Conservation (phyloP, 2,797 vertebrate genomes). For the Diglossa cyanea region DNA sequence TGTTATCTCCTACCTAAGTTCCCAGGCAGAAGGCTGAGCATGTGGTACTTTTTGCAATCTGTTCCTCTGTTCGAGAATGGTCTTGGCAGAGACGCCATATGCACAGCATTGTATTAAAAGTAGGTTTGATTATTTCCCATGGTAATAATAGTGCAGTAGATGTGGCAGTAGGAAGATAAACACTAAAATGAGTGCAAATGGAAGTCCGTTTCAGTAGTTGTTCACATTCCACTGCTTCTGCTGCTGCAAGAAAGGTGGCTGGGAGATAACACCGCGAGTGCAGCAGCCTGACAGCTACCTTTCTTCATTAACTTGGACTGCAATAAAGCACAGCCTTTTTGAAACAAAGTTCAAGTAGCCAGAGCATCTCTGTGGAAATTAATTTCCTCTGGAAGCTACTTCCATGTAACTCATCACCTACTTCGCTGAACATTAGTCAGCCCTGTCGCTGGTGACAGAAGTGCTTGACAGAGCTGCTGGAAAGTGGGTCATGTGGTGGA, state of each 20-base stretch:
- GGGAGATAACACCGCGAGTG: not conserved
- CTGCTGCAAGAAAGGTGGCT: not conserved
- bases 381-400: conserved; percentile 48
- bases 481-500: conserved; percentile 41
- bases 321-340: conserved; percentile 36
- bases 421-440: conserved; percentile 29
- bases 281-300: conserved; percentile 9
- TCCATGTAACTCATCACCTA: conserved; percentile 24
- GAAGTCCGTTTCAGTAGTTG: not conserved
- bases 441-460: conserved; percentile 17
- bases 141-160: not conserved
- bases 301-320: not conserved
- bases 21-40: not conserved
- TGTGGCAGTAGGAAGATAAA: not conserved
- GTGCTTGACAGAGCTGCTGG: conserved; percentile 14
- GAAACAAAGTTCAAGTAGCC: conserved; percentile 52
- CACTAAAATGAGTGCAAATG: not conserved
- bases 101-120: not conserved
- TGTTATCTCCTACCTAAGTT: not conserved
- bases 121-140: not conserved
- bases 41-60: not conserved
- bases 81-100: not conserved
- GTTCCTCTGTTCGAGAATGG: not conserved
- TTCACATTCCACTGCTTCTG: not conserved
- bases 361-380: conserved; percentile 10